Conservation (phyloP, 1,140 invertebrate genomes). For the Kradibia gibbosae region DNA sequence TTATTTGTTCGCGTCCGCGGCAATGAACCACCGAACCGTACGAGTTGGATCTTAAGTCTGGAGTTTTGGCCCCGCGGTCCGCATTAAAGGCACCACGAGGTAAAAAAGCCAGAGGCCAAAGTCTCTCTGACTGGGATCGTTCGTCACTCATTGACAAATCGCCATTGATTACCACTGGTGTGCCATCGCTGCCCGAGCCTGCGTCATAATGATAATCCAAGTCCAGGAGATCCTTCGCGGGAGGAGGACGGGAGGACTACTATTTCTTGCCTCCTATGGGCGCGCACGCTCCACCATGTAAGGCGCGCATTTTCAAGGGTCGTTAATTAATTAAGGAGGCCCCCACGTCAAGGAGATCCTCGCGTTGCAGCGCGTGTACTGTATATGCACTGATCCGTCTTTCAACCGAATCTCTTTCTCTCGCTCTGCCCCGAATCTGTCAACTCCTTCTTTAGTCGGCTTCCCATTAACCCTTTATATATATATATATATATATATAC, state of each 20-base stretch:
- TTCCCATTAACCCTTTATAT: not conserved
- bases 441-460: constrained; percentile 15
- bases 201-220: constrained; percentile 40
- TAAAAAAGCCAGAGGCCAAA: not conserved
- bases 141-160: constrained; percentile 8
- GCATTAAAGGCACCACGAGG: not conserved
- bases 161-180: not conserved
- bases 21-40: not conserved
- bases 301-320: constrained; percentile 52
- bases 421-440: constrained; percentile 5
- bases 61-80: not conserved
- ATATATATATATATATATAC: too few species aligned
- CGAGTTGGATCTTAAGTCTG: not conserved
- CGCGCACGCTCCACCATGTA: constrained; percentile 14
- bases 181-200: not conserved
- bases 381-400: constrained; percentile 9
- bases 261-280: not conserved
- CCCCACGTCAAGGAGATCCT: constrained; percentile 18
- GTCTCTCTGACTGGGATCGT: not conserved
- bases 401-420: constrained; percentile 6
- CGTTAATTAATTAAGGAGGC: constrained; percentile 57
- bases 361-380: not conserved
- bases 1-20: not conserved
- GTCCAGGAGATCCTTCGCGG: not conserved
- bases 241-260: not conserved